Evolutionary conservation across 2,113 vertebrate species (phyloP), one percentile per base, ranked within the genome.

Genomic region (Anarrhichthys ocellatus): DNA sequence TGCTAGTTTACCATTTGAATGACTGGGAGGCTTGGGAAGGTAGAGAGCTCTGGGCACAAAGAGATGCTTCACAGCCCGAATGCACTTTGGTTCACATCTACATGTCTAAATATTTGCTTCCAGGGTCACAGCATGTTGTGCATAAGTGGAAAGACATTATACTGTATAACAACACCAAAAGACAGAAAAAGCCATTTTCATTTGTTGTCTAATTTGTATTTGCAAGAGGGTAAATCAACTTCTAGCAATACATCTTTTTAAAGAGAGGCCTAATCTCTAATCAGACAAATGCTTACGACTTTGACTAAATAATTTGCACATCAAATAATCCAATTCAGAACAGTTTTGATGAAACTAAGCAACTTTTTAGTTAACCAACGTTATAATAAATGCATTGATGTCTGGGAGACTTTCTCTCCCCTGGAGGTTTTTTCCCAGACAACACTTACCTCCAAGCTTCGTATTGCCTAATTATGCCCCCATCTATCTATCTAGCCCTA

Each of bases 21-120:
- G 84, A 93, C 88, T 86, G 86, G 87, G 86, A 92, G 87, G 92
- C 94, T 95, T 93, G 89, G 90, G 92, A 94, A 94, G 90, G 90
- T 92, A 85, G 85, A 66, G 44, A 87, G 92, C 48, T 82, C 73
- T 77, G 85, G 77, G 81, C 85, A 90, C 92, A 92, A 94, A 93
- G 92, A 93, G 88, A 89, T 69, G 88, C 84, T 89, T 93, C 89
- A 90, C 85, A 88, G 69, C 77, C 75, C 48, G 2, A 87, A 86
- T 86, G 82, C 82, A 80, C 84, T 86, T 77, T 70, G 88, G 71
- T 88, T 88, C 82, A 76, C 85, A 88, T 89, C 90, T 86, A 90
- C 89, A 91, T 92, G 92, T 94, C 92, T 92, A 93, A 94, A 94
- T 94, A 93, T 94, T 94, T 93, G 87, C 83, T 88, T 75, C 87